phyloP scores from a whole-genome alignment of 2,113 vertebrate species.

The Pitta sordida region DNA sequence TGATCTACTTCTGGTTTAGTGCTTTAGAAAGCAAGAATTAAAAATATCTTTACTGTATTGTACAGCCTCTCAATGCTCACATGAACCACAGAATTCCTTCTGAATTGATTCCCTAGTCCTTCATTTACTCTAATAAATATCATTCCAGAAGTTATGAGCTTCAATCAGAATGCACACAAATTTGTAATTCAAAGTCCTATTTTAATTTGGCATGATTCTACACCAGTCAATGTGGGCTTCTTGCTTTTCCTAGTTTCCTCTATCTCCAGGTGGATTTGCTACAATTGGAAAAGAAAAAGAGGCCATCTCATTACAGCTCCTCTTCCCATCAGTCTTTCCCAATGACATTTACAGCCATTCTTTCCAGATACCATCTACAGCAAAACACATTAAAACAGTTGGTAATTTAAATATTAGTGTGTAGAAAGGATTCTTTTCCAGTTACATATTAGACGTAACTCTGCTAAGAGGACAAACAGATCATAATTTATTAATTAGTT shows the following conservation, averaged over 20 bases:
- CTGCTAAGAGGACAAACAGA: background rate
- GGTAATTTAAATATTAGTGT: background rate
- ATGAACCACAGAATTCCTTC: background rate
- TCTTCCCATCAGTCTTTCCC: background rate
- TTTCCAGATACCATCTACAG: background rate
- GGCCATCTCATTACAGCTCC: background rate
- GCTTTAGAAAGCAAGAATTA: background rate
- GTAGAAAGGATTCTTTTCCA: background rate
- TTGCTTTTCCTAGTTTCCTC: background rate
- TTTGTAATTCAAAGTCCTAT: conserved; percentile 1
- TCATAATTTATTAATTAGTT: background rate
- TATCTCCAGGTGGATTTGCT: background rate
- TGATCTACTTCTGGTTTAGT: background rate
- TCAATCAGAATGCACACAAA: background rate
- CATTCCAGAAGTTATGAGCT: background rate
- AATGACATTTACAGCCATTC: background rate
- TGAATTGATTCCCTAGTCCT: background rate
- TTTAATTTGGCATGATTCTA: background rate
- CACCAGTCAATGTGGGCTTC: background rate
- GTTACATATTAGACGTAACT: background rate
- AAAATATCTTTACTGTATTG: background rate
- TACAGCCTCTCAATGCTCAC: background rate
- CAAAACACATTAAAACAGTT: background rate
- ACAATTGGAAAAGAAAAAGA: background rate
- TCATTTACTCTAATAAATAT: background rate